Conservation (phyloP, 37 sponge, comb jelly and placozoan species). For the Ephydatia muelleri region DNA sequence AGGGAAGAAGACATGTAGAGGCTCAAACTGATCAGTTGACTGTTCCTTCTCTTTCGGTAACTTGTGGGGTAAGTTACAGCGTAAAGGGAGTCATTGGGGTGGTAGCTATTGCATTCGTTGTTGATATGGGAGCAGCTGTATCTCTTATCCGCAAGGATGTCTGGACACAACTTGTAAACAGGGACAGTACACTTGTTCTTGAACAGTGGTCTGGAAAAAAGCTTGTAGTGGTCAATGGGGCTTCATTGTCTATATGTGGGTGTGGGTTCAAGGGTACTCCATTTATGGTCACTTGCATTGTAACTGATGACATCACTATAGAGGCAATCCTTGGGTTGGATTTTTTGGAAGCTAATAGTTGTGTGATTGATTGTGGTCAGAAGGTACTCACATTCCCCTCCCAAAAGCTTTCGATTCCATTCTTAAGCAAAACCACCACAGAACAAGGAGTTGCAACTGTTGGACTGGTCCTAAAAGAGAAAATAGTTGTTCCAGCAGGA, state of each 20-base stretch:
- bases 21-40: conserved; percentile 6
- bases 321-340: conserved; percentile 12
- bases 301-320: not conserved
- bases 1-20: conserved; percentile 18
- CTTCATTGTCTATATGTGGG: conserved; percentile 5
- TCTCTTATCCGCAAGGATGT: conserved; percentile 10
- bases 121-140: conserved; percentile 18
- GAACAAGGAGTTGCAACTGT: not conserved
- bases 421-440: not conserved
- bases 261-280: not conserved
- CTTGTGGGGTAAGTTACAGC: not conserved
- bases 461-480: not conserved
- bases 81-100: conserved; percentile 21
- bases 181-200: not conserved
- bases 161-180: not conserved
- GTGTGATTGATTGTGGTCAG: conserved; percentile 2
- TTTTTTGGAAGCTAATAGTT: conserved; percentile 14
- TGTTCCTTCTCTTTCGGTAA: not conserved
- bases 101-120: conserved; percentile 13
- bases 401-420: not conserved
- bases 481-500: conserved; percentile 4
- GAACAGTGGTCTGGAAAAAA: not conserved
- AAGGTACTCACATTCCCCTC: not conserved
- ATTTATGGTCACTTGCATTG: not conserved
- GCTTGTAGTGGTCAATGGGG: conserved; percentile 25